Conservation (phyloP, 2,797 vertebrate species). For the Ctenopoma kingsleyae region DNA sequence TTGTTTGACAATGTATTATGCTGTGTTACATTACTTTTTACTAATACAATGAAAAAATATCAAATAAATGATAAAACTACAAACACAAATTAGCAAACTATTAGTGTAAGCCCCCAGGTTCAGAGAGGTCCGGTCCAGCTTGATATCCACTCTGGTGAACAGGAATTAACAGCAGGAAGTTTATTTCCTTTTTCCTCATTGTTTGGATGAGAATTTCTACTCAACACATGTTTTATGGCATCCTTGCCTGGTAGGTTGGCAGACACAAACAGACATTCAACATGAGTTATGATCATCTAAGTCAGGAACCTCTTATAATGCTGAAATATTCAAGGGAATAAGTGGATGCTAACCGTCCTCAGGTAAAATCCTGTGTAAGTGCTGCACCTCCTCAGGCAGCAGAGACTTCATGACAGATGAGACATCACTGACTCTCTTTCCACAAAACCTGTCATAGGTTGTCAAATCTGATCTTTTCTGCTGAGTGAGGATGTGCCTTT, state of each 20-base stretch:
- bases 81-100: slow-evolving; percentile 2
- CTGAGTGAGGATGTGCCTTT: slow-evolving; percentile 73
- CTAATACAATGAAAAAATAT: neutral
- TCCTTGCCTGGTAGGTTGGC: slow-evolving; percentile 68
- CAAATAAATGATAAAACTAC: neutral
- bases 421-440: slow-evolving; percentile 71
- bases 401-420: slow-evolving; percentile 71
- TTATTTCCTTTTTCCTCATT: slow-evolving; percentile 36
- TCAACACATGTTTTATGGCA: slow-evolving; percentile 57
- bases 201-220: slow-evolving; percentile 24
- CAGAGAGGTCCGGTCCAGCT: slow-evolving; percentile 59
- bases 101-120: slow-evolving; percentile 9
- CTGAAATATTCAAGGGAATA: neutral
- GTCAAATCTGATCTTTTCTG: slow-evolving; percentile 73
- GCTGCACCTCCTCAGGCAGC: slow-evolving; percentile 70
- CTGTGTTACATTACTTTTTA: neutral
- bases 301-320: slow-evolving; percentile 8
- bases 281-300: neutral
- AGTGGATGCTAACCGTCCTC: slow-evolving; percentile 70
- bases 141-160: slow-evolving; percentile 54
- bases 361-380: slow-evolving; percentile 70
- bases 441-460: slow-evolving; percentile 82
- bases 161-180: slow-evolving; percentile 14
- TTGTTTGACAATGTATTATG: neutral
- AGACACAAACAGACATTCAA: slow-evolving; percentile 10